Evolutionary conservation across 2,888 invertebrate genomes (phyloP).

Genomic region (Rhopalosiphum nymphaeae): DNA sequence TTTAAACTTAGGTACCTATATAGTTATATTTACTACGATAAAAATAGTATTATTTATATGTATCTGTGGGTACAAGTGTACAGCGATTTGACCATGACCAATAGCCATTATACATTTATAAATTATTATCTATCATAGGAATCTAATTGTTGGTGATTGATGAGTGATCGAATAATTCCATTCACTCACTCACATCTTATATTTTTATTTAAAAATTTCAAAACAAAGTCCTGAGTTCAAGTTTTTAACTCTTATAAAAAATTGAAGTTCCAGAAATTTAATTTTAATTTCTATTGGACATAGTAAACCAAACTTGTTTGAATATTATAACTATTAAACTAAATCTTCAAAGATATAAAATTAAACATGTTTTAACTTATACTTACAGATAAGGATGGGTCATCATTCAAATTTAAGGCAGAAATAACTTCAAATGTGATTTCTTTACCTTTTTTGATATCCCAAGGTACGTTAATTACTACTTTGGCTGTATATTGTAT

Average conservation of each 20-base stretch:
- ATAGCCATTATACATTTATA: background rate
- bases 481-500: constrained; percentile 85
- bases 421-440: constrained; percentile 85
- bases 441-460: constrained; percentile 86
- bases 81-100: background rate
- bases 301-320: background rate
- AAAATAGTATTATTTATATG: background rate
- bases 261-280: background rate
- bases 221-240: background rate
- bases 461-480: constrained; percentile 84
- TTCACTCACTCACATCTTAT: background rate
- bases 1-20: background rate
- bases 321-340: background rate
- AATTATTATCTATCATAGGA: background rate
- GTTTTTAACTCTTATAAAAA: background rate
- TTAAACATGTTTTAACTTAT: background rate
- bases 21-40: no score
- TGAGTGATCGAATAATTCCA: background rate
- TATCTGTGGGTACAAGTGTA: background rate
- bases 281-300: background rate
- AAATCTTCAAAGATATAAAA: background rate
- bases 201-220: background rate
- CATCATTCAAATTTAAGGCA: constrained; percentile 84
- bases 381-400: constrained; percentile 78
- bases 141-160: background rate